phyloP scores from a whole-genome alignment of 2,888 invertebrate genomes.

The Orthonevra nobilis region DNA sequence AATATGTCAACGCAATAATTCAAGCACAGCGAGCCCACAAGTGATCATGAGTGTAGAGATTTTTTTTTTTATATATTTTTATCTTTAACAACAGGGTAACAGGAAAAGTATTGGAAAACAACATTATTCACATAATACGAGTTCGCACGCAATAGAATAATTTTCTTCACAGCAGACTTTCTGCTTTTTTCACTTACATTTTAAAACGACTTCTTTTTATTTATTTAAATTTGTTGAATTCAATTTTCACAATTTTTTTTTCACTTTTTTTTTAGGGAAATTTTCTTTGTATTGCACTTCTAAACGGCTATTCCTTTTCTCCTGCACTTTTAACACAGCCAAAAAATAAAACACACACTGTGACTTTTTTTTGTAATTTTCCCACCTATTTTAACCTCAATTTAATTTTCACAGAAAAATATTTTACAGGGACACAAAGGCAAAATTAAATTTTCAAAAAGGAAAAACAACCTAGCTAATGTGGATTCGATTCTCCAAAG shows the following conservation, averaged over 20 bases:
- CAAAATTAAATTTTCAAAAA: conserved; percentile 25
- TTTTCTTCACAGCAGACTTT: conserved; percentile 5
- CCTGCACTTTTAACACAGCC: conserved; percentile 24
- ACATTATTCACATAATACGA: conserved; percentile 51
- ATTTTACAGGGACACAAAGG: conserved; percentile 23
- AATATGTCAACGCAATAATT: conserved; percentile 20
- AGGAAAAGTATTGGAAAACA: conserved; percentile 26
- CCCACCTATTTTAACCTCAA: conserved; percentile 28
- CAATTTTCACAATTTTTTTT: conserved; percentile 12
- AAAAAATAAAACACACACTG: conserved; percentile 30
- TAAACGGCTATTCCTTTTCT: conserved; percentile 19
- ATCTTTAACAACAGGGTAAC: conserved; percentile 12
- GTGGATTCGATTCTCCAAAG: conserved; percentile 79
- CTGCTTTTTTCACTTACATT: conserved; percentile 56
- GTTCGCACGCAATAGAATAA: conserved; percentile 28
- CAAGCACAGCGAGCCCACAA: conserved; percentile 30
- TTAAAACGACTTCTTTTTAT: conserved; percentile 22
- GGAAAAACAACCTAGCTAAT: conserved; percentile 74
- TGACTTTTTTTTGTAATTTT: conserved; percentile 15
- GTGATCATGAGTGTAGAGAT: conserved; percentile 26
- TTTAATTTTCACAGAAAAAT: conserved; percentile 28
- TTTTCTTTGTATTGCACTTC: conserved; percentile 46
- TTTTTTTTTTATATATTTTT: conserved; percentile 14
- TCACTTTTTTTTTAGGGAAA: conserved; percentile 10
- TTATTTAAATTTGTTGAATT: too few relatives aligned